Base-by-base conservation (phyloP, 2,888 invertebrate species). In the Oligia fasciuncula region DNA sequence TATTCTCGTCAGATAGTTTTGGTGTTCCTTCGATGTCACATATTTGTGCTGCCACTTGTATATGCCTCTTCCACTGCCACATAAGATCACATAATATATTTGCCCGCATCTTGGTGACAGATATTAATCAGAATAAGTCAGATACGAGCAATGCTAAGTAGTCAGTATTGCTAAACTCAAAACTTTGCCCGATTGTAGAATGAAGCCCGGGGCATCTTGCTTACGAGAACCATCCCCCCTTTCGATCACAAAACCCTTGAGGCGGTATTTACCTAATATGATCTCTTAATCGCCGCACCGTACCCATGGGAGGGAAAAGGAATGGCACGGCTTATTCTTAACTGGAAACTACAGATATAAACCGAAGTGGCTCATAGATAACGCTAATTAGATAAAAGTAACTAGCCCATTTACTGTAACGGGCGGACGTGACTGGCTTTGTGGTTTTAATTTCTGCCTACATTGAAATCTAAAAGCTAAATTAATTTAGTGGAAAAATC, bases 391-490 rank as follows among this genome's bases (percentile, higher is more conserved):
- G 81, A 76, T 84, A 79, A 84, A 83, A 83, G 76, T 88, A 87
- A 87, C 85, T 85, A 85, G 78, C 84, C 81, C 82, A 78, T 84
- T 90, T 83, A 89, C 78, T 77, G 81, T 81, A 73, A 77, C 78
- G 80, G 77, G 77, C 73, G 57, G 74, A 79, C 84, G 85, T 82
- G 89, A 83, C 85, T 83, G 74, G 80, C 79, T 82, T 76, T 86
- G 87, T 79, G 90, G 89, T 87, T 89, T 84, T 87, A 85, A 91
- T 90, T 88, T 88, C 87, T 85, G 86, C 85, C 83, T 83, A 83
- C 81, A 87, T 85, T 87, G 83, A 84, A 85, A 80, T 76, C 68
- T 35, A 73, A 77, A 70, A 40, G 49, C 11, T 0, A 85, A 84
- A 70, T 69, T 65, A 73, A 29, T 80, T 65, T 62, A 5, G 13